Conservation (phyloP, 2,888 invertebrate genomes). For the Xanthia togata region DNA sequence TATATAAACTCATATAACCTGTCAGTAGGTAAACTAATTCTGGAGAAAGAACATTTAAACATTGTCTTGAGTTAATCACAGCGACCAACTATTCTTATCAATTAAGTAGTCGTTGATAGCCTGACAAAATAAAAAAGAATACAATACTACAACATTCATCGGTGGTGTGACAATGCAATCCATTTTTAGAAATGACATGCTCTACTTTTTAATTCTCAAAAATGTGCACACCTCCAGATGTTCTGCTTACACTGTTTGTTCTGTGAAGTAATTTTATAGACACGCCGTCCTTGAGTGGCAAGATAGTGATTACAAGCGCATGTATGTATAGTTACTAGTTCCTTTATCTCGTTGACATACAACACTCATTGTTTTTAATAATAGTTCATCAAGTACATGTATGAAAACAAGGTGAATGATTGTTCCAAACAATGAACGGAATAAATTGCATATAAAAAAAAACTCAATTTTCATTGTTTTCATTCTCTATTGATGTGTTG, state of each 20-base stretch:
- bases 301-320: constrained; percentile 32
- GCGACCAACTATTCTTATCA: no score
- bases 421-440: neutral
- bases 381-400: constrained; percentile 35
- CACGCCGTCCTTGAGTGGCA: constrained; percentile 31
- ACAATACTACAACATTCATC: neutral
- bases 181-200: constrained; percentile 17
- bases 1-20: no score
- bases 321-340: constrained; percentile 29
- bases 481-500: neutral
- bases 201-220: neutral
- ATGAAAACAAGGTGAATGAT: constrained; percentile 32
- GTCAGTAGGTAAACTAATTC: no score
- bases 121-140: neutral
- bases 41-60: no score
- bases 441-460: neutral
- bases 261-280: constrained; percentile 42
- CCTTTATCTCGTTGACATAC: constrained; percentile 48
- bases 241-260: constrained; percentile 27
- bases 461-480: neutral
- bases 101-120: no score
- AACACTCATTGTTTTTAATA: constrained; percentile 50
- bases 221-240: constrained; percentile 19
- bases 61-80: no score
- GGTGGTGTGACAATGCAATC: neutral